Conservation (phyloP, 2,888 invertebrate species). For the Rotaria socialis region DNA sequence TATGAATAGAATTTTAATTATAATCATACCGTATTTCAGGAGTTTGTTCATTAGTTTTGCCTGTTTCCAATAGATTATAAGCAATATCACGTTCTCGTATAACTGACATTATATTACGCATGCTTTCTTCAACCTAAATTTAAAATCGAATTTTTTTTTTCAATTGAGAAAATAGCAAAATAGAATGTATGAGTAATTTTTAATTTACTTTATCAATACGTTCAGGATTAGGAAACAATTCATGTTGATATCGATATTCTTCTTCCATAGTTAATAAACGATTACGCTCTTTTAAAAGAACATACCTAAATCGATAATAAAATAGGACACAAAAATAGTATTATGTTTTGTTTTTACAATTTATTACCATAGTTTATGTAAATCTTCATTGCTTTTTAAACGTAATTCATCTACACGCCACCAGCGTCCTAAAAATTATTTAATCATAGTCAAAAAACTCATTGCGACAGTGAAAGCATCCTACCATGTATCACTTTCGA, state of each 20-base stretch:
- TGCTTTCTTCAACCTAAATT: too few relatives aligned
- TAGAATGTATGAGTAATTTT: too few relatives aligned
- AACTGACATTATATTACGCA: conserved; percentile 61
- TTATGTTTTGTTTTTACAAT: not conserved
- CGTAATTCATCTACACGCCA: conserved; percentile 86
- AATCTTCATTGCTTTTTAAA: conserved; percentile 85
- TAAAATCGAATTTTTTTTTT: too few relatives aligned
- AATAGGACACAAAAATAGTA: not conserved
- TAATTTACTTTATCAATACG: conserved; percentile 74
- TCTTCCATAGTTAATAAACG: conserved; percentile 94
- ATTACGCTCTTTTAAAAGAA: conserved; percentile 86
- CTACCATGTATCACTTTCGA: conserved; percentile 43
- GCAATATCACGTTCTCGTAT: conserved; percentile 86
- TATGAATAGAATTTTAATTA: not conserved
- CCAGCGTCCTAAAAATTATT: conserved; percentile 65
- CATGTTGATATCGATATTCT: conserved; percentile 67
- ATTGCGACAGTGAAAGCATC: too few relatives aligned
- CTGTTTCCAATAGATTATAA: conserved; percentile 84
- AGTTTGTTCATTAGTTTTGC: conserved; percentile 19
- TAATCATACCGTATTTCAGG: conserved; percentile 36
- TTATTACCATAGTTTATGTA: conserved; percentile 81
- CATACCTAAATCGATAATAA: conserved; percentile 58
- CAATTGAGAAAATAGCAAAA: too few relatives aligned
- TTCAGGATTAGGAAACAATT: conserved; percentile 82
- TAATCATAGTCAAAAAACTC: not conserved